Evolutionary conservation across 1,140 invertebrate species (phyloP), one percentile per base, ranked within the genome.

Genomic region (Rhopalosiphum maidis): DNA sequence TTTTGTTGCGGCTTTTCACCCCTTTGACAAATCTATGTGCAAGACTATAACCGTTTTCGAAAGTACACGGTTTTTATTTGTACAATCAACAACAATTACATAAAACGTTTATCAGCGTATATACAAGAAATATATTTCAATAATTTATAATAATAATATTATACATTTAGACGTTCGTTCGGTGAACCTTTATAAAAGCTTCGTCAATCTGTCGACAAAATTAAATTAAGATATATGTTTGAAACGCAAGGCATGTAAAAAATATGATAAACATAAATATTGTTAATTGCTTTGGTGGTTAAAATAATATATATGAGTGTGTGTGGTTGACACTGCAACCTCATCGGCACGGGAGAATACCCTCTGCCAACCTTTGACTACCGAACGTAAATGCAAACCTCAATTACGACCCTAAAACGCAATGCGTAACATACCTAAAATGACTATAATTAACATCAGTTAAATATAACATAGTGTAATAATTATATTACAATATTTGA

Each of bases 301-400:
- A 37, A 89, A 89, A 89, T 37, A 88, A 82, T 83, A 41, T 83
- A 83, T 83, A 41, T 2, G 23, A 43, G 6, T 41, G 3, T 83
- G 21, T 51, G 48, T 54, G 88, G 88, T 55, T 54, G 51, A 89
- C 88, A 55, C 88, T 35, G 30, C 35, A 54, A 89, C 88, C 88
- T 88, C 35, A 48, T 77, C 9, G 86, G 86, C 35, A 23, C 51
- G 51, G 88, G 25, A 89, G 48, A 23, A 21, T 35, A 25, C 87
- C 88, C 35, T 35, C 51, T 25, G 51, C 35, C 88, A 35, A 89
- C 88, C 88, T 89, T 89, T 89, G 88, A 55, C 88, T 89, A 41
- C 22, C 23, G 88, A 41, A 89, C 51, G 22, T 89, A 89, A 89
- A 89, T 54, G 48, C 48, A 89, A 89, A 55, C 51, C 48, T 89